phyloP scores from a whole-genome alignment of 1,140 invertebrate genomes.

The Camponotus floridanus region DNA sequence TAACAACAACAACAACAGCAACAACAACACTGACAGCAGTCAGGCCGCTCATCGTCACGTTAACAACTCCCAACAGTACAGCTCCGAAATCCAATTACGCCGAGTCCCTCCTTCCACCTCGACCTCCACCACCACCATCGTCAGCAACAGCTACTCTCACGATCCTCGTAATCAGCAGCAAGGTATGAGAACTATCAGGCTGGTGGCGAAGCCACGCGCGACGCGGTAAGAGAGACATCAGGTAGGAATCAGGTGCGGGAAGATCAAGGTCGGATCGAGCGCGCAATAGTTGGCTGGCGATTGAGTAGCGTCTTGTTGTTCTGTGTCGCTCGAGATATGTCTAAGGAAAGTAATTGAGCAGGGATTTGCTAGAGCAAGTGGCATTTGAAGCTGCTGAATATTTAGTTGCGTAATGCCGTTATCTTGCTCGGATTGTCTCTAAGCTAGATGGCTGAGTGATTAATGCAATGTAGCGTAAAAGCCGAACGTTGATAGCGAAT shows the following conservation, averaged over 20 bases:
- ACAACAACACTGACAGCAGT: conserved; percentile 29
- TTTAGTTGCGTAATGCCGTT: conserved; percentile 21
- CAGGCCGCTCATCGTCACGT: conserved; percentile 56
- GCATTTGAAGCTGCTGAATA: conserved; percentile 21
- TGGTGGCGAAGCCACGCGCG: conserved; percentile 55
- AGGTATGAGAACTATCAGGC: conserved; percentile 71
- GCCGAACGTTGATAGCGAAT: not conserved
- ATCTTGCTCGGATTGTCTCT: not conserved
- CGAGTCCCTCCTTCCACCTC: conserved; percentile 81
- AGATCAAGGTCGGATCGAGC: conserved; percentile 30
- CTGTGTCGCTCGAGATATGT: conserved; percentile 13
- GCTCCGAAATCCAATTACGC: conserved; percentile 79
- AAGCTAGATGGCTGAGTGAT: conserved; percentile 26
- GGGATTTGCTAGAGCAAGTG: conserved; percentile 24
- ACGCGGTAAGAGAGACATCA: conserved; percentile 48
- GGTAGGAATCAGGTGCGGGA: conserved; percentile 46
- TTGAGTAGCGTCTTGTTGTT: conserved; percentile 32
- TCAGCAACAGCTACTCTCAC: conserved; percentile 73
- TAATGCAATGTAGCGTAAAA: conserved; percentile 27
- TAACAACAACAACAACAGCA: conserved; percentile 75
- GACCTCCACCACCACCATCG: conserved; percentile 79
- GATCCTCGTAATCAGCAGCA: conserved; percentile 66
- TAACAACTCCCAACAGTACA: conserved; percentile 79
- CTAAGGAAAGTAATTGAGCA: not conserved
- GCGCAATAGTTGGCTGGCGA: conserved; percentile 54